Evolutionary conservation across 2,888 invertebrate genomes (phyloP).

Genomic region (Julus scandinavius): DNA sequence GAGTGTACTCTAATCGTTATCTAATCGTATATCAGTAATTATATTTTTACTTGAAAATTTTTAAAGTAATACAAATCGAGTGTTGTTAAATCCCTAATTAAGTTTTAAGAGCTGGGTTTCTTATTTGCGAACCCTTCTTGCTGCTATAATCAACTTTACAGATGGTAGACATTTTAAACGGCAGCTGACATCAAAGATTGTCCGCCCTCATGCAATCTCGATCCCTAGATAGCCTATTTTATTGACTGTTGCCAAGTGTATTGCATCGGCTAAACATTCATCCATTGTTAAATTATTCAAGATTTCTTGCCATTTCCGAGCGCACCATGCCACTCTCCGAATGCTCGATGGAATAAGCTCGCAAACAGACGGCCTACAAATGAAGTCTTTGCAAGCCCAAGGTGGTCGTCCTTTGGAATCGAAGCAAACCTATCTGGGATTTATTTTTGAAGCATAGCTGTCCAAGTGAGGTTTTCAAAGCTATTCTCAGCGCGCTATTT

Average conservation of each 20-base stretch:
- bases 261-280: slow-evolving; percentile 13
- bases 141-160: background rate
- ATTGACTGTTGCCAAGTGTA: slow-evolving; percentile 23
- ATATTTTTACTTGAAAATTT: too few relatives aligned
- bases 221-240: background rate
- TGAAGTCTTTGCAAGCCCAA: slow-evolving; percentile 13
- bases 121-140: background rate
- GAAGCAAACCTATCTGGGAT: background rate
- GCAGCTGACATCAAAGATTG: background rate
- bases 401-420: background rate
- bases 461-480: slow-evolving; percentile 14
- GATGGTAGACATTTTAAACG: background rate
- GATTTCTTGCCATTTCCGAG: slow-evolving; percentile 22
- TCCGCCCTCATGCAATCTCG: background rate
- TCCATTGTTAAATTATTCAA: slow-evolving; percentile 45
- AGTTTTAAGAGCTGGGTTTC: background rate
- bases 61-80: too few relatives aligned
- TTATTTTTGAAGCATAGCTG: background rate
- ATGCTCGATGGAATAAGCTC: background rate
- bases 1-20: too few relatives aligned
- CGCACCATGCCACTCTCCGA: background rate
- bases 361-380: background rate
- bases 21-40: too few relatives aligned
- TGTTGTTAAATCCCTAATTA: background rate
- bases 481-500: background rate